phyloP scores from a whole-genome alignment of 2,888 invertebrate genomes.

The Arge pagana region DNA sequence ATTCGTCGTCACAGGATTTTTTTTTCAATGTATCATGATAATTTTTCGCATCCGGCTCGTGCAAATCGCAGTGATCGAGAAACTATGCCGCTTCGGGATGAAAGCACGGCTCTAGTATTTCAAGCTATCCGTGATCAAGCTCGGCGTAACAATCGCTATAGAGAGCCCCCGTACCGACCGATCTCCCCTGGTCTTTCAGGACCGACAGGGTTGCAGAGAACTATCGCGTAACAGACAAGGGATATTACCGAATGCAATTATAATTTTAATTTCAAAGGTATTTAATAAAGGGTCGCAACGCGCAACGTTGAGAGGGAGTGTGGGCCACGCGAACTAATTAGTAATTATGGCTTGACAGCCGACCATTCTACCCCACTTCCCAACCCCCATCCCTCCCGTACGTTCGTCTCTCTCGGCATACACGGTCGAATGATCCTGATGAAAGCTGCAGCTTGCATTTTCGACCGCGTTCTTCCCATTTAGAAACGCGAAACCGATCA shows the following conservation, averaged over 20 bases:
- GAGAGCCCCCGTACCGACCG: no score
- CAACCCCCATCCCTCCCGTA: slow-evolving; percentile 26
- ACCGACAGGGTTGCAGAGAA: slow-evolving; percentile 18
- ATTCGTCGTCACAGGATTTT: no score
- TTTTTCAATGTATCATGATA: no score
- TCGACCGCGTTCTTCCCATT: no score
- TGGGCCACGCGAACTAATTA: slow-evolving; percentile 47
- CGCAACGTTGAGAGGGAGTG: slow-evolving; percentile 8
- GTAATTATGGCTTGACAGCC: slow-evolving; percentile 51
- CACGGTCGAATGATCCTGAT: slow-evolving; percentile 12
- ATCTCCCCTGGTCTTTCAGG: no score
- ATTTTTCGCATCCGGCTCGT: no score
- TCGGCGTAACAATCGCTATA: no score
- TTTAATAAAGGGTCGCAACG: slow-evolving; percentile 56
- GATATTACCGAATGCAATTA: slow-evolving; percentile 57
- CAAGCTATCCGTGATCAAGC: no score
- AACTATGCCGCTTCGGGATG: no score
- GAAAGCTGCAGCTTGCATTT: slow-evolving; percentile 20
- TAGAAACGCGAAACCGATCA: no score
- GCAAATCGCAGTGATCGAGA: no score
- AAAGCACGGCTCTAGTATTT: no score
- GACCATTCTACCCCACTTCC: slow-evolving; percentile 40
- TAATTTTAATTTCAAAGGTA: slow-evolving; percentile 59
- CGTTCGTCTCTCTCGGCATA: slow-evolving; percentile 12
- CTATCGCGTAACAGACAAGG: slow-evolving; percentile 25